Evolutionary conservation across 2,888 invertebrate species (phyloP), one percentile per base, ranked within the genome.

Genomic region (Eurytoma adleriae): DNA sequence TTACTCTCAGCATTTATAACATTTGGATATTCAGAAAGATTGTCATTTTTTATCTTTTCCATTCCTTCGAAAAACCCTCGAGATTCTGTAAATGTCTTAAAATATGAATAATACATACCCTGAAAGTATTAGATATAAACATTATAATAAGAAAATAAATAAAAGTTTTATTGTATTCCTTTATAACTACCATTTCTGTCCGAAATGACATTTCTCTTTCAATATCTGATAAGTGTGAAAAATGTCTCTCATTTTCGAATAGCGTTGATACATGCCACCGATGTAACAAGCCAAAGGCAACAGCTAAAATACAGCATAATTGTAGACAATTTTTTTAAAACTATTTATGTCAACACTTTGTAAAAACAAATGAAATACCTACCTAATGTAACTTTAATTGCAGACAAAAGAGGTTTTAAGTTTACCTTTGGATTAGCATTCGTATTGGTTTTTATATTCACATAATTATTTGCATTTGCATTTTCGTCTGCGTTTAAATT

Each of bases 61-160:
- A 96, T 91, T 0, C 96, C 96, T 0, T 93, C 88, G 86, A 90
- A 84, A 89, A 95, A 91, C 85, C 94, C 90, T 20, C 92, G 91
- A 81, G 96, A 92, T 82, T 95, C 94, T 0, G 95, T 94, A 67
- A 98, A 91, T 0, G 94, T 95, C 88, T 98, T 98, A 90, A 95
- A 97, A 89, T 96, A 98, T 0, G 96, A 96, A 89, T 96, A 98
- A 88, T 97, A 97, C 86, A 97, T 93, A 0, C 97, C 94, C 94
- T 94, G 89, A 56, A 91, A 79, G 83, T 71, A 82, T 7, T 13
- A 24, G 16, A 24, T 30, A 2, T 1, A 40, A n/a, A 40, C 10
- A 64, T n/a, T 64, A n/a, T 30, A n/a, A 64, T 54, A 54, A 10
- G 3, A 10, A 40, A 40, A 7, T 3, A 40, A 40, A 40, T 7